These are phyloP conservation scores for Heliconius himera DNA, from an alignment of 1,140 invertebrate species.

Conservation along the genomic window DNA sequence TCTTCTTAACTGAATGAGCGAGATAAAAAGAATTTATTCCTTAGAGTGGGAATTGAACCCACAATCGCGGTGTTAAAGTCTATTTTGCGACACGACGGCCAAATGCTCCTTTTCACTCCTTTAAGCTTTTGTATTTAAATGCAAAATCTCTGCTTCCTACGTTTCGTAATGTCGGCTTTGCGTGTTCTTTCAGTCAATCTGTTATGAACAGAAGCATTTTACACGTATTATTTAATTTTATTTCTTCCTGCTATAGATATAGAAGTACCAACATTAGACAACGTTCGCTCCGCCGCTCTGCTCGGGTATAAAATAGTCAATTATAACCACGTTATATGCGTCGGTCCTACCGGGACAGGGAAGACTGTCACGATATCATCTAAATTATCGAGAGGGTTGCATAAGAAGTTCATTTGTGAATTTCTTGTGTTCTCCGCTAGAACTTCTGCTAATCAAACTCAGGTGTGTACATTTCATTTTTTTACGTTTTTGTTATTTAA, in stretches of 20 bases:
- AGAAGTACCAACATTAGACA: conserved; percentile 93
- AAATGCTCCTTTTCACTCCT: too few relatives aligned
- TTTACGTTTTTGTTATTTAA: not conserved
- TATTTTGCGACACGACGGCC: too few relatives aligned
- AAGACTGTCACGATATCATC: conserved; percentile 89
- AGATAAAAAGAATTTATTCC: too few relatives aligned
- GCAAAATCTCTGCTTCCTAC: too few relatives aligned
- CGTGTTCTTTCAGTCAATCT: too few relatives aligned
- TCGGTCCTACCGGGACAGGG: conserved; percentile 92
- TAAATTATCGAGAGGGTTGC: conserved; percentile 83
- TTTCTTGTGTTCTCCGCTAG: conserved; percentile 91
- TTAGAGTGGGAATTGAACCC: too few relatives aligned
- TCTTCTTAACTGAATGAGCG: too few relatives aligned
- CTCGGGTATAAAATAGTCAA: conserved; percentile 83
- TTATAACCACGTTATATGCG: conserved; percentile 86
- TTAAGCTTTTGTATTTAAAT: too few relatives aligned
- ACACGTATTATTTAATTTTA: not conserved
- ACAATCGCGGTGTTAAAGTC: too few relatives aligned
- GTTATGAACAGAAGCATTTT: too few relatives aligned
- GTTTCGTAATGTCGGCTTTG: too few relatives aligned
- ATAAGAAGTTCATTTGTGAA: conserved; percentile 87
- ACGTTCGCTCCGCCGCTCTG: conserved; percentile 87
- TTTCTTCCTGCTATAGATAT: conserved; percentile 65
- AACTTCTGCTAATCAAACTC: conserved; percentile 89
- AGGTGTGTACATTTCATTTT: conserved; percentile 77